These are phyloP conservation scores for Microdon myrmicae DNA, from an alignment of 2,888 invertebrate species.

Conservation along the genomic window DNA sequence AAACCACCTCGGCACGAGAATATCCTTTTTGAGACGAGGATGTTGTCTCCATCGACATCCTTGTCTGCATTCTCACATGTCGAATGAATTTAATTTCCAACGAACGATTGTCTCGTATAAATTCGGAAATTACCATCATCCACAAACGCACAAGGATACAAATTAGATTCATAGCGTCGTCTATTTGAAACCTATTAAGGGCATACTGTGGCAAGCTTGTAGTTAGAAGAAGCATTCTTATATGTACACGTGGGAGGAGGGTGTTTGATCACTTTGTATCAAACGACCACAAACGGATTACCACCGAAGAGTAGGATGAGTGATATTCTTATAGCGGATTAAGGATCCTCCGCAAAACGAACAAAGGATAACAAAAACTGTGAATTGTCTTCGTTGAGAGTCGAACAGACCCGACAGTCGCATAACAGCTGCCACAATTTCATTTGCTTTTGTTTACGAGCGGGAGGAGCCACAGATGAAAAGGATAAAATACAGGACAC, in stretches of 20 bases:
- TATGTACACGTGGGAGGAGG: not conserved
- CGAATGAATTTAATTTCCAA: conserved; percentile 51
- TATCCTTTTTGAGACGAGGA: conserved; percentile 36
- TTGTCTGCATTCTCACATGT: conserved; percentile 29
- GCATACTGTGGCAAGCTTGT: conserved; percentile 3
- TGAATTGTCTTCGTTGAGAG: conserved; percentile 16
- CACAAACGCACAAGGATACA: conserved; percentile 46
- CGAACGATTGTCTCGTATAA: conserved; percentile 51
- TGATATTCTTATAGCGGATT: conserved; percentile 28
- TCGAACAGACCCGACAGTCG: too few species aligned
- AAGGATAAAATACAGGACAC: conserved; percentile 6
- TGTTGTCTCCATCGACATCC: conserved; percentile 11
- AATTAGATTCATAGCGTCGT: conserved; percentile 50
- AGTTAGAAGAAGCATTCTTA: not conserved
- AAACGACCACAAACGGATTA: conserved; percentile 50
- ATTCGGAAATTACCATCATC: conserved; percentile 50
- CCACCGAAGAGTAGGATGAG: conserved; percentile 34
- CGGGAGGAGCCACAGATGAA: conserved; percentile 2
- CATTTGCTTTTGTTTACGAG: conserved; percentile 18
- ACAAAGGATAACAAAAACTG: conserved; percentile 34
- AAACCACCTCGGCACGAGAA: conserved; percentile 33
- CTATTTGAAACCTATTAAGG: conserved; percentile 47
- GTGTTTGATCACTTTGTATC: conserved; percentile 35
- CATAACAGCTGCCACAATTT: conserved; percentile 42
- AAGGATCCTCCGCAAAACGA: conserved; percentile 32